Percentiles rank a stretch among this genome's conserved stretches.
Conservation (phyloP, 2,797 vertebrate genomes). For the Acanthurus tractus region DNA sequence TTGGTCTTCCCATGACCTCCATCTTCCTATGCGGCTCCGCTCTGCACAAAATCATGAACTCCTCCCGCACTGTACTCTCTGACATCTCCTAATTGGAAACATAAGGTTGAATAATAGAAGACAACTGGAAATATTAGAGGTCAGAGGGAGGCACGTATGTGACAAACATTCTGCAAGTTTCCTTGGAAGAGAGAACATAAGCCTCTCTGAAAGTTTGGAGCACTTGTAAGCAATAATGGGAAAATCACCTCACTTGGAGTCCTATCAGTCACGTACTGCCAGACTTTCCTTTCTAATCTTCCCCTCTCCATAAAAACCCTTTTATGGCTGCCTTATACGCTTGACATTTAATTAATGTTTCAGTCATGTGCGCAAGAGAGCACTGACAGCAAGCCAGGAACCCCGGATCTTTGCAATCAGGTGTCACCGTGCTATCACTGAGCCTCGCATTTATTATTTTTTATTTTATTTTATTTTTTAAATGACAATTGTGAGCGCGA, state of each 20-base stretch:
- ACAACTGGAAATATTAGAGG: conserved; percentile 53
- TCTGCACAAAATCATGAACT: conserved; percentile 52
- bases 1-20: conserved; percentile 52
- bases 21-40: conserved; percentile 39
- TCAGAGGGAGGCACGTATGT: conserved; percentile 32
- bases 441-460: conserved; percentile 34
- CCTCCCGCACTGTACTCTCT: conserved; percentile 17
- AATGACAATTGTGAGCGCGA: conserved; percentile 42
- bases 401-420: conserved; percentile 62
- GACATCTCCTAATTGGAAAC: conserved; percentile 45
- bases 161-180: conserved; percentile 20
- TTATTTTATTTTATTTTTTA: conserved; percentile 1
- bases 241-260: conserved; percentile 41
- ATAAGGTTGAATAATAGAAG: conserved; percentile 36
- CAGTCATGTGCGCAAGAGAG: conserved; percentile 62
- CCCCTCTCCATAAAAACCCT: conserved; percentile 43
- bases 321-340: conserved; percentile 58
- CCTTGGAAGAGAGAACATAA: not conserved
- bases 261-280: conserved; percentile 66
- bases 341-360: conserved; percentile 77
- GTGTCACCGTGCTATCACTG: conserved; percentile 53
- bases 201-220: conserved; percentile 12
- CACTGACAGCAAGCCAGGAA: conserved; percentile 68
- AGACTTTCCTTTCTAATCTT: conserved; percentile 57
- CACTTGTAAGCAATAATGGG: conserved; percentile 29